Percentiles rank a stretch among this genome's conserved stretches.
Evolutionary conservation across 2,888 invertebrate genomes (phyloP).

Genomic region (Neoitamus cyanurus): DNA sequence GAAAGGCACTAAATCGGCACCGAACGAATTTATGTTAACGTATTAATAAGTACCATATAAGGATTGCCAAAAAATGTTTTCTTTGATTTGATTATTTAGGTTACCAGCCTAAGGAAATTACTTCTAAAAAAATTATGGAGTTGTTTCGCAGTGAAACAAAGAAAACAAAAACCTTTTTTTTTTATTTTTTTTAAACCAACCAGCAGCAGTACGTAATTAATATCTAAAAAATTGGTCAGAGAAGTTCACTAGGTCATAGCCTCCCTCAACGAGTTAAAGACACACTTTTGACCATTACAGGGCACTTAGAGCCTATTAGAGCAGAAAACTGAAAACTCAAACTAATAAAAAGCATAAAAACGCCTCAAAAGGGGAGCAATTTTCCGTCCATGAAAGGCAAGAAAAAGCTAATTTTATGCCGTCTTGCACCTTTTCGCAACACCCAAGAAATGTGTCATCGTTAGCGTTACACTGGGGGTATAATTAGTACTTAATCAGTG

Average conservation of each 20-base stretch:
- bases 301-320: not conserved
- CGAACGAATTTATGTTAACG: too few relatives aligned
- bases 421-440: slow-evolving; percentile 2
- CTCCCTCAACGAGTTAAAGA: not conserved
- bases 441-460: slow-evolving; percentile 12
- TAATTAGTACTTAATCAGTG: slow-evolving; percentile 32
- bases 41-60: too few relatives aligned
- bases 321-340: not conserved
- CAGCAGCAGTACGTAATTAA: too few relatives aligned
- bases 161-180: too few relatives aligned
- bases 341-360: not conserved
- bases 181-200: too few relatives aligned
- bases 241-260: not conserved
- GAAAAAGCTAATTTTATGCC: not conserved
- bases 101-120: too few relatives aligned
- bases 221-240: not conserved
- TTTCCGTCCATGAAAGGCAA: not conserved
- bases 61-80: too few relatives aligned
- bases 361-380: not conserved
- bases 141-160: too few relatives aligned
- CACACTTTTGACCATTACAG: not conserved
- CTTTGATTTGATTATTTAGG: too few relatives aligned
- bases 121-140: too few relatives aligned
- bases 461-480: not conserved
- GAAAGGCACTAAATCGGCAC: too few relatives aligned